phyloP scores from a whole-genome alignment of 2,888 invertebrate species.

The Drosophila anceps region DNA sequence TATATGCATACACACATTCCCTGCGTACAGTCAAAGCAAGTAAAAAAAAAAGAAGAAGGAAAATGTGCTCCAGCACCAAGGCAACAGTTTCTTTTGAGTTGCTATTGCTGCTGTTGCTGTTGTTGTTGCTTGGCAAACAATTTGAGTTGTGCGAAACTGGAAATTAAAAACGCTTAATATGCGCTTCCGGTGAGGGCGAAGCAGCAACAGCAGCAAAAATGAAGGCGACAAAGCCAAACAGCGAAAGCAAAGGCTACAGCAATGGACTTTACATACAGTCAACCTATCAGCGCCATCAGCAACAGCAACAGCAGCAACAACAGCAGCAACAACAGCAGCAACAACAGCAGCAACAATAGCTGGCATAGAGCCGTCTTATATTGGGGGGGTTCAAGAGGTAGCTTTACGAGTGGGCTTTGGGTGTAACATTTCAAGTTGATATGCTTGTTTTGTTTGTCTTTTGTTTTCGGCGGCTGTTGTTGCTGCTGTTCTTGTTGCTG shows the following conservation, averaged over 20 bases:
- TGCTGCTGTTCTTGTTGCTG: slow-evolving; percentile 17
- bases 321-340: slow-evolving; percentile 37
- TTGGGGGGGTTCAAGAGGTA: slow-evolving; percentile 2
- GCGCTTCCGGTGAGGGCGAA: slow-evolving; percentile 68
- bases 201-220: slow-evolving; percentile 1
- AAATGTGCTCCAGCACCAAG: neutral
- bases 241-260: slow-evolving; percentile 22
- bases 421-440: slow-evolving; percentile 67
- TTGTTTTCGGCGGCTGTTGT: slow-evolving; percentile 55
- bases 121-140: slow-evolving; percentile 49
- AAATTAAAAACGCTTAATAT: slow-evolving; percentile 76
- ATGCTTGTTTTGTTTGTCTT: slow-evolving; percentile 75
- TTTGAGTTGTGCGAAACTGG: slow-evolving; percentile 62
- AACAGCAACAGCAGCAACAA: slow-evolving; percentile 27
- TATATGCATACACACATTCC: neutral
- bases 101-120: slow-evolving; percentile 17
- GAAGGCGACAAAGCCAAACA: slow-evolving; percentile 24
- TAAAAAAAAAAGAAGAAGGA: neutral
- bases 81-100: slow-evolving; percentile 22
- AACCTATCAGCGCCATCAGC: slow-evolving; percentile 65
- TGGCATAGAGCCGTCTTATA: neutral
- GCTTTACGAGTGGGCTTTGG: slow-evolving; percentile 5
- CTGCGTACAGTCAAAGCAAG: too few species aligned
- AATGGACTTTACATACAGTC: slow-evolving; percentile 33
- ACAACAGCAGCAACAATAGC: slow-evolving; percentile 7